Evolutionary conservation across 2,797 vertebrate genomes (phyloP), one percentile per base, ranked within the genome.

Genomic region (Coluber constrictor): DNA sequence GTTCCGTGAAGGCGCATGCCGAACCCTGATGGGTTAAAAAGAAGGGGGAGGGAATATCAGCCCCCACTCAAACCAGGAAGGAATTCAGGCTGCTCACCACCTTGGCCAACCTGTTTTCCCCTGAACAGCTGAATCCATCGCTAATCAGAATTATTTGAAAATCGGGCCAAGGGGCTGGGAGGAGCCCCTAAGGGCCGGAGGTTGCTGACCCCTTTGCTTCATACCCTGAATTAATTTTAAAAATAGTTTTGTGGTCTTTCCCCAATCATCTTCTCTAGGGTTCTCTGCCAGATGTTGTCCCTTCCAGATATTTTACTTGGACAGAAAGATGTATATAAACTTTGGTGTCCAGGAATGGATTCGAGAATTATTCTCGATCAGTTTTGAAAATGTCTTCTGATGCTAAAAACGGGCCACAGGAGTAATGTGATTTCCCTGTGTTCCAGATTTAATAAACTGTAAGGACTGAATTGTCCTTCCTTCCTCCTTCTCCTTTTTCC

Each of bases 1-100:
- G 95, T 91, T 99, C 99, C 0, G 98, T 98, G 96, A 99, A 99
- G 2, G 99, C 99, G 18, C 99, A 99, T 0, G 98, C 98, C 0
- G 99, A 99, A 9, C 99, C 99, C 99, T 99, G 94, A 16, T 3
- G 87, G 29, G 25, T 15, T 37, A 37, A 37, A 70, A 27, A 90
- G 32, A 89, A 92, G 47, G 29, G 0, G 0, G 56, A 4, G 0
- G 27, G 0, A 83, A 89, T 92, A 86, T 4, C 32, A 15, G 27
- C 32, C 43, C 55, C 3, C 56, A 8, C 8, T 10, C 57, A 18
- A 27, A 29, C 3, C 18, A 5, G 13, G 27, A 4, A 18, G n/a
- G 23, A 63, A 9, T n/a, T 4, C 25, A 54, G 23, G 27, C 27
- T 7, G 10, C 4, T 9, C 18, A 0, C 9, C 86, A 29, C n/a